These are phyloP conservation scores for Drosophila kanapiae DNA, from an alignment of 1,140 invertebrate genomes.

Conservation along the genomic window DNA sequence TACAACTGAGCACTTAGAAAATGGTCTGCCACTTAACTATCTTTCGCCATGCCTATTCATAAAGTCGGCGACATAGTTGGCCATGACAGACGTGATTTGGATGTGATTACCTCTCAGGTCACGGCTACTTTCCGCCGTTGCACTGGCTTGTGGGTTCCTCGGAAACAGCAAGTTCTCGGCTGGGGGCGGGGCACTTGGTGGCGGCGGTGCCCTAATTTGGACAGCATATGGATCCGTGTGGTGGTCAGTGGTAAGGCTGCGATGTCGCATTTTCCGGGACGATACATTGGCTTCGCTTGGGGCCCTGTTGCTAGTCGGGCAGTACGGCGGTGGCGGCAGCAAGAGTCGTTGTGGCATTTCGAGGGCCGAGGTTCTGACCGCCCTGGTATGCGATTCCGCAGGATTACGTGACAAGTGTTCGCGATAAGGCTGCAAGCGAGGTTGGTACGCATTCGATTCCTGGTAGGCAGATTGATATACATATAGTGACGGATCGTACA, in stretches of 20 bases:
- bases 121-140: neutral
- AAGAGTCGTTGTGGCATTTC: constrained; percentile 7
- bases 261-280: neutral
- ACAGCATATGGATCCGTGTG: constrained; percentile 5
- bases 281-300: neutral
- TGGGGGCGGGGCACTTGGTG: constrained; percentile 3
- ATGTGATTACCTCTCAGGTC: constrained; percentile 24
- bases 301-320: neutral
- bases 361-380: neutral
- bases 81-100: constrained; percentile 25
- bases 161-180: neutral
- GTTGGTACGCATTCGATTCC: constrained; percentile 17
- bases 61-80: constrained; percentile 45
- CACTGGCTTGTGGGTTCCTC: neutral
- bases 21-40: neutral
- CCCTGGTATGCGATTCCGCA: neutral
- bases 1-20: constrained; percentile 2
- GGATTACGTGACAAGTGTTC: constrained; percentile 31
- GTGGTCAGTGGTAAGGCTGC: neutral
- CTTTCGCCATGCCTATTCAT: constrained; percentile 22
- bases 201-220: neutral
- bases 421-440: constrained; percentile 45
- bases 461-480: constrained; percentile 9
- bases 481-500: constrained; percentile 16
- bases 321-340: constrained; percentile 11